These are phyloP conservation scores for Boloria euphrosyne DNA, from an alignment of 2,888 invertebrate species.

Conservation along the genomic window DNA sequence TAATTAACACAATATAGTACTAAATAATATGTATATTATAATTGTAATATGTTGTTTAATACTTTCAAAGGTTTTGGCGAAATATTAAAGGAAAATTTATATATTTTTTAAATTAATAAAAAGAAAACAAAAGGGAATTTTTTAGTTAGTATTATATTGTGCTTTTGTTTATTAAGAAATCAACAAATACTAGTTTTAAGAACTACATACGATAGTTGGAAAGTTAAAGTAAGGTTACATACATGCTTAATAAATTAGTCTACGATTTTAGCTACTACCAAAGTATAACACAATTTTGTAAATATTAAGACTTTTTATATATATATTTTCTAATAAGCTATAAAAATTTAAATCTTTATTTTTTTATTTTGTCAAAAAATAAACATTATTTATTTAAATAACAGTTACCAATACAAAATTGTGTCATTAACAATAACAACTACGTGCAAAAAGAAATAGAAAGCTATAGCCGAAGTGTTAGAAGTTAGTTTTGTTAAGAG, in stretches of 20 bases:
- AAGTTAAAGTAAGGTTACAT: slow-evolving; percentile 15
- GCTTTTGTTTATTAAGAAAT: not conserved
- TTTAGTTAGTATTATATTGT: slow-evolving; percentile 12
- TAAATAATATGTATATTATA: not conserved
- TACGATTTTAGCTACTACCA: slow-evolving; percentile 18
- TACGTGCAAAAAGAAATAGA: slow-evolving; percentile 44
- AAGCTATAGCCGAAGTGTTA: slow-evolving; percentile 53
- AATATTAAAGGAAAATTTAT: no score
- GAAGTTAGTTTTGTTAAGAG: slow-evolving; percentile 57
- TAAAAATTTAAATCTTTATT: no score
- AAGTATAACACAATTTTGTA: slow-evolving; percentile 12
- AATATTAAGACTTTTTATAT: not conserved
- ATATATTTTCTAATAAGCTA: not conserved
- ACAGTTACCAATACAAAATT: slow-evolving; percentile 12
- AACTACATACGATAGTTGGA: slow-evolving; percentile 14
- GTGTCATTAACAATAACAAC: slow-evolving; percentile 32
- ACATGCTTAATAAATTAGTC: slow-evolving; percentile 29
- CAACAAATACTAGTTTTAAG: slow-evolving; percentile 7
- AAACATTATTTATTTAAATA: no score
- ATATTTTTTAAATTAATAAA: no score
- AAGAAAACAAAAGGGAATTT: no score
- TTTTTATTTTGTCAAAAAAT: no score
- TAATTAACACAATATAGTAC: slow-evolving; percentile 7
- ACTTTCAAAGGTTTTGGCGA: not conserved
- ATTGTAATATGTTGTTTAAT: not conserved